Evolutionary conservation across 2,113 vertebrate species (phyloP).

Genomic region (Sturnira hondurensis): DNA sequence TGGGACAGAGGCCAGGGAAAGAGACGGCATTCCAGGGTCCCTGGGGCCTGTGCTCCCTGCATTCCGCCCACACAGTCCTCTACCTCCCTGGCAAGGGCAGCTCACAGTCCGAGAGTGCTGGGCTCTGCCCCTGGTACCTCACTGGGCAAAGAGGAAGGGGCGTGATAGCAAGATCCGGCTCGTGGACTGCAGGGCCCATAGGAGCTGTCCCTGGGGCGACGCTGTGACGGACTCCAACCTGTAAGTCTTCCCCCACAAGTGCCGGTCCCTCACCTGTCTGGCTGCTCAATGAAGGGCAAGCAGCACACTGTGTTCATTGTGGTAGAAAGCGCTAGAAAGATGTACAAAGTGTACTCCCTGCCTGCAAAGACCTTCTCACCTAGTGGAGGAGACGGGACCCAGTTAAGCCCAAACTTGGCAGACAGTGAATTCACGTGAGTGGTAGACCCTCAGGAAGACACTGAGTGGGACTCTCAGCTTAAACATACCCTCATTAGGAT

Average conservation of each 20-base stretch:
- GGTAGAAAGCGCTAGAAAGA: not conserved
- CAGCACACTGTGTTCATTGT: not conserved
- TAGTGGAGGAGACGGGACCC: not conserved
- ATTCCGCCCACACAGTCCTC: not conserved
- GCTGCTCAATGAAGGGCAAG: not conserved
- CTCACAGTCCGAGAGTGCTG: not conserved
- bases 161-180: fast-evolving
- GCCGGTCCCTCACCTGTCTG: not conserved
- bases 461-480: too few species aligned
- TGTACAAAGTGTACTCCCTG: not conserved
- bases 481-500: fast-evolving
- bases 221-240: not conserved
- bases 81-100: not conserved
- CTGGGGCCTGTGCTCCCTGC: not conserved
- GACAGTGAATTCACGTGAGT: not conserved
- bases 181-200: not conserved
- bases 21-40: not conserved
- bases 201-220: not conserved
- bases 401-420: not conserved
- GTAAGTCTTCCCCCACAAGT: not conserved
- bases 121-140: not conserved
- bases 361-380: not conserved
- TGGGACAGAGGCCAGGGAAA: not conserved
- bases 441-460: not conserved
- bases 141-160: not conserved